These are phyloP conservation scores for Nephila pilipes DNA, from an alignment of 1,140 invertebrate species.

Conservation along the genomic window DNA sequence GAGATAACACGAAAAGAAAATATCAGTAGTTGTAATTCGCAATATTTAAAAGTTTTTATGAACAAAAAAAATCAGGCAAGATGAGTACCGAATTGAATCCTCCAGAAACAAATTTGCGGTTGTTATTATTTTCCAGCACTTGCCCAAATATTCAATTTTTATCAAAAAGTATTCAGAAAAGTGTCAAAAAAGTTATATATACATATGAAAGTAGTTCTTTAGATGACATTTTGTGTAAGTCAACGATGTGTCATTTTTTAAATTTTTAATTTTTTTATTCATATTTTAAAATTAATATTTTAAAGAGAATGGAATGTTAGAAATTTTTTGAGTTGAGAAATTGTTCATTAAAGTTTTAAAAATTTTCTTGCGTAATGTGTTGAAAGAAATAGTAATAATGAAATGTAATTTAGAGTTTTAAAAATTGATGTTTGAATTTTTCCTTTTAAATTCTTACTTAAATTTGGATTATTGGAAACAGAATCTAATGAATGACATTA, in stretches of 20 bases:
- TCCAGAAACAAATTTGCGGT: conserved; percentile 8
- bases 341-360: too few species aligned
- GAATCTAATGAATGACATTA: too few species aligned
- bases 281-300: not conserved
- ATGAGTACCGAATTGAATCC: not conserved
- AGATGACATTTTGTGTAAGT: conserved; percentile 74
- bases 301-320: too few species aligned
- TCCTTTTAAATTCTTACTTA: too few species aligned
- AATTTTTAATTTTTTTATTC: not conserved
- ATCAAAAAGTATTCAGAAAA: conserved; percentile 46
- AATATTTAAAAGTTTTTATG: not conserved
- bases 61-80: not conserved
- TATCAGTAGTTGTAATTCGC: not conserved
- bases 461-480: too few species aligned
- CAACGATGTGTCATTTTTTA: not conserved
- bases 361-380: too few species aligned
- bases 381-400: too few species aligned
- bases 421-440: too few species aligned
- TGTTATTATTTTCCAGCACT: conserved; percentile 56
- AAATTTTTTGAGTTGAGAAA: too few species aligned
- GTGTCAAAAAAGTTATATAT: conserved; percentile 70
- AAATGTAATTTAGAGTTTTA: too few species aligned
- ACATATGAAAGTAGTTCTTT: conserved; percentile 68
- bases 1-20: not conserved
- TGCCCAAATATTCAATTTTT: conserved; percentile 51